Evolutionary conservation across 2,888 invertebrate genomes (phyloP), one percentile per base, ranked within the genome.

Genomic region (Dorcus parallelipipedus): DNA sequence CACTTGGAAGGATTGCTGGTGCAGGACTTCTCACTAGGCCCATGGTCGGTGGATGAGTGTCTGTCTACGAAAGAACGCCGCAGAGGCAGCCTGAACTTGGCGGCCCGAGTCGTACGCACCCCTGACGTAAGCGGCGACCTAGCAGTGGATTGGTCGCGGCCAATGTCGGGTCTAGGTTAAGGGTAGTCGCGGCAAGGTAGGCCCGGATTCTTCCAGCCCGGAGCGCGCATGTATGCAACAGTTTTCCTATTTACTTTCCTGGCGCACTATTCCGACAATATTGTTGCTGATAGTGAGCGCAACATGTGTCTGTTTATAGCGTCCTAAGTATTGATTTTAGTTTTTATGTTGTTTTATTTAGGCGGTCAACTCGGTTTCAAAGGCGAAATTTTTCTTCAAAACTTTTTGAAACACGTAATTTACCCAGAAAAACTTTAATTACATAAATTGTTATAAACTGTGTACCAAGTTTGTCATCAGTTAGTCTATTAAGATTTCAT

Each of bases 101-200:
- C 68, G 70, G 69, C 64, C 59, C 56, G 59, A 64, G 67, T 58
- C 67, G 70, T 69, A 69, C 71, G 81, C 79, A 75, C 67, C 77
- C 62, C 72, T 83, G 83, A 84, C 84, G 83, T 83, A 83, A 82
- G 80, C 77, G 72, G 74, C 83, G 83, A 83, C 83, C 83, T 83
- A 82, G 83, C 65, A 70, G 67, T 67, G 68, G 65, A 77, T 77
- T 77, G 77, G 77, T 66, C 70, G 71, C 70, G 73, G 73, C 73
- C 74, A 74, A 73, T 75, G 71, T 69, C 71, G 69, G 69, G 72
- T 74, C 74, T 74, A 73, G 76, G 76, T 76, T 74, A 77, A 77
- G 76, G 76, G 70, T 73, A 74, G 70, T 67, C 60, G 69, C 57
- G 61, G 66, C 68, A 69, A 70, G 71, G 70, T 70, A 67, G 69